Evolutionary conservation across 2,888 invertebrate species (phyloP).

Genomic region (Trichogramma dendrolimi): DNA sequence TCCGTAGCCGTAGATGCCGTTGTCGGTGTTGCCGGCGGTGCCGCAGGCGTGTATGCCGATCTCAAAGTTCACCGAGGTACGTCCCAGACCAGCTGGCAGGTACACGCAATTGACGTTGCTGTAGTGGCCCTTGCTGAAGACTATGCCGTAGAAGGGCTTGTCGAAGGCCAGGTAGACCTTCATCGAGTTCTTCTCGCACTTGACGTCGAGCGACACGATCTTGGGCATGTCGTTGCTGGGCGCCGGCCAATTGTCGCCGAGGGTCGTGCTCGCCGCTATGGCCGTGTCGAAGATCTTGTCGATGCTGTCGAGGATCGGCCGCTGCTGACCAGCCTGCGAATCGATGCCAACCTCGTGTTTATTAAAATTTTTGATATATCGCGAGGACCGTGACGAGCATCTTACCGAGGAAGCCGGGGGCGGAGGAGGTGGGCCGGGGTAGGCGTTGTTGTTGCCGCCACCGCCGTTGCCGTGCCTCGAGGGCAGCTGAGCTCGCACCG

Average conservation of each 20-base stretch:
- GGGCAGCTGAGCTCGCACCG: background rate
- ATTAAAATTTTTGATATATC: background rate
- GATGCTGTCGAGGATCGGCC: slow-evolving; percentile 23
- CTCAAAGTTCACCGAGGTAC: slow-evolving; percentile 83
- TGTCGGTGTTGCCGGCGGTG: slow-evolving; percentile 86
- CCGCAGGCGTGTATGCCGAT: slow-evolving; percentile 89
- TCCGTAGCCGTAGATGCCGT: slow-evolving; percentile 81
- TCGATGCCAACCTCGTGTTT: no score
- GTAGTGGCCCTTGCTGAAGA: slow-evolving; percentile 91
- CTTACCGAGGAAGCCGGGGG: slow-evolving; percentile 58
- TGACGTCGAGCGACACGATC: slow-evolving; percentile 86
- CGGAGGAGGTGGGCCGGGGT: slow-evolving; percentile 71
- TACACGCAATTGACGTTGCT: slow-evolving; percentile 90
- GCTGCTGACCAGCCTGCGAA: slow-evolving; percentile 1
- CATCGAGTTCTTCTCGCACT: slow-evolving; percentile 92
- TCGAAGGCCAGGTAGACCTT: slow-evolving; percentile 91
- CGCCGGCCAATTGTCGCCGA: slow-evolving; percentile 75
- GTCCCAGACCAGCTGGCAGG: slow-evolving; percentile 80
- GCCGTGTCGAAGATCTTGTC: slow-evolving; percentile 28
- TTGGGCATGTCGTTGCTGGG: slow-evolving; percentile 88
- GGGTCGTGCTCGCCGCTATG: slow-evolving; percentile 22
- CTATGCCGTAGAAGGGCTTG: slow-evolving; percentile 91
- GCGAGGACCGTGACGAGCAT: slow-evolving; percentile 32
- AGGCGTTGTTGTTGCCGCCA: slow-evolving; percentile 55
- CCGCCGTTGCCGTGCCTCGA: slow-evolving; percentile 3